Conservation (phyloP, 2,797 vertebrate genomes). For the Sebastes elongatus region DNA sequence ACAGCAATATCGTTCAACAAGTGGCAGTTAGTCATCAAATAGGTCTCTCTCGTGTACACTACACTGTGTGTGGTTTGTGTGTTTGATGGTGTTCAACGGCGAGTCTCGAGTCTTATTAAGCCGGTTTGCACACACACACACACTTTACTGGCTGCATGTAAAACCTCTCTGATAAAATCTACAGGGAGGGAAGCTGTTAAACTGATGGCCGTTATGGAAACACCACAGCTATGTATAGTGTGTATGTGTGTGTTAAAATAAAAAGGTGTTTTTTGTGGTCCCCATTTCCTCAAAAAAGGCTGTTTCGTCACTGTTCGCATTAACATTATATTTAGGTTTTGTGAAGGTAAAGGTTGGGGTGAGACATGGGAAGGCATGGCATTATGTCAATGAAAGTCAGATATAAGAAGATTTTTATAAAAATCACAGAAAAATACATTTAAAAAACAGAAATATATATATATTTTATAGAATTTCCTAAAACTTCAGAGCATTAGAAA, state of each 20-base stretch:
- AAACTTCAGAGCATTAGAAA: not conserved
- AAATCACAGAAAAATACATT: not conserved
- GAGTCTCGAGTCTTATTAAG: slow-evolving; percentile 50
- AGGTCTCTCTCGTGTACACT: slow-evolving; percentile 19
- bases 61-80: slow-evolving; percentile 29
- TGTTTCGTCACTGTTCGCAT: not conserved
- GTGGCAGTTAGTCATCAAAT: slow-evolving; percentile 59
- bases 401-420: no score
- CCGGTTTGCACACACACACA: not conserved
- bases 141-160: not conserved
- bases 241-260: not conserved
- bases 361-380: not conserved
- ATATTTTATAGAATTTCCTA: not conserved
- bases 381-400: no score
- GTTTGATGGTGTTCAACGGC: slow-evolving; percentile 40
- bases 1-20: slow-evolving; percentile 47
- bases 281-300: not conserved
- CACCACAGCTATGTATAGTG: not conserved
- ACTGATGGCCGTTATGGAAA: slow-evolving; percentile 18
- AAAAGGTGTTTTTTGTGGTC: not conserved
- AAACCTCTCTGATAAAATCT: slow-evolving; percentile 33
- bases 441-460: not conserved
- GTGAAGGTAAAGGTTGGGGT: not conserved
- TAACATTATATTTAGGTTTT: not conserved
- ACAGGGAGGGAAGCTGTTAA: slow-evolving; percentile 4